Evolutionary conservation across 2,113 vertebrate genomes (phyloP).

Genomic region (Aegotheles bennettii): DNA sequence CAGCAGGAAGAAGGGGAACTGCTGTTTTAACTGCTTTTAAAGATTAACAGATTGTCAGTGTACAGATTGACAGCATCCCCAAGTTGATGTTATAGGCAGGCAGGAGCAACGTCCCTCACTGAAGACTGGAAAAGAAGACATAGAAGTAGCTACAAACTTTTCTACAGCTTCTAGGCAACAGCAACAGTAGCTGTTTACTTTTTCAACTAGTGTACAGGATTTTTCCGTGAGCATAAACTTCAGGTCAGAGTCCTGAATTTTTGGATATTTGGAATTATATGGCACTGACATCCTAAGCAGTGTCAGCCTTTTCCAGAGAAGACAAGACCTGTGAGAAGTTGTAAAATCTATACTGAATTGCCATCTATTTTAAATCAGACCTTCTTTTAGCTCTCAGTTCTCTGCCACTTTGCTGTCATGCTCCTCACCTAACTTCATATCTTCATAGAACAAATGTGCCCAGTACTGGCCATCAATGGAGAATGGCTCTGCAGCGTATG

Average conservation of each 20-base stretch:
- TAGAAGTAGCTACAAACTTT: not conserved
- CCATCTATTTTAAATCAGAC: not conserved
- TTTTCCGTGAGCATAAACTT: not conserved
- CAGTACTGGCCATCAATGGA: slow-evolving; percentile 90
- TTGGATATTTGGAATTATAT: not conserved
- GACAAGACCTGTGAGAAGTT: not conserved
- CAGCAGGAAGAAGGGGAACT: not conserved
- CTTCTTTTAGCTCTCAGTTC: not conserved
- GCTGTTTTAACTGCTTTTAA: not conserved
- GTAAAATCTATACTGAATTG: not conserved
- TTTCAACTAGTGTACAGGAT: not conserved
- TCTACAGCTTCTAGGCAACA: not conserved
- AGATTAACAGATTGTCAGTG: not conserved
- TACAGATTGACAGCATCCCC: not conserved
- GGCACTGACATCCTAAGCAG: not conserved
- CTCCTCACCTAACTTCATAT: not conserved
- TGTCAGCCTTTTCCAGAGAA: not conserved
- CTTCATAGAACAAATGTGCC: slow-evolving; percentile 86
- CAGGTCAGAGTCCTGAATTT: not conserved
- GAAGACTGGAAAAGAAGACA: not conserved
- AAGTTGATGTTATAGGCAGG: not conserved
- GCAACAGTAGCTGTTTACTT: not conserved
- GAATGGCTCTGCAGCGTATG: slow-evolving; percentile 74
- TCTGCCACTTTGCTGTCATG: not conserved
- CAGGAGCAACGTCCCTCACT: not conserved